These are phyloP conservation scores for Anguilla obscura DNA, from an alignment of 2,797 vertebrate species.

Conservation along the genomic window DNA sequence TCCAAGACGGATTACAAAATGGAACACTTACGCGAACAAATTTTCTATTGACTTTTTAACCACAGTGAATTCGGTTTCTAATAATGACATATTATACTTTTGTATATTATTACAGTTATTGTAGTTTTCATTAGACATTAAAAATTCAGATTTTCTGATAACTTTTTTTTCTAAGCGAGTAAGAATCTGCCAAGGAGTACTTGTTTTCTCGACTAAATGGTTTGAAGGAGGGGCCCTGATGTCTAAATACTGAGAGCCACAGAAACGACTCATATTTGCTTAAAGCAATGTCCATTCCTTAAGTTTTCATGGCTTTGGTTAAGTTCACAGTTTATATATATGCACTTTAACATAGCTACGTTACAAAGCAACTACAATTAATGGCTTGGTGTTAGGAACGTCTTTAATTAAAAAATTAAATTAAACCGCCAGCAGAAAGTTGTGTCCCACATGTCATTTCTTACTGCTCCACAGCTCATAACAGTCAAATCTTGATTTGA, in stretches of 20 bases:
- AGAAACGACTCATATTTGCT: background rate
- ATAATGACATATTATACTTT: too few species aligned
- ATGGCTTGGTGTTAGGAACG: conserved; percentile 52
- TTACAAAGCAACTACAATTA: conserved; percentile 59
- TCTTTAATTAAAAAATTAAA: conserved; percentile 60
- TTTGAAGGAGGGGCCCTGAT: background rate
- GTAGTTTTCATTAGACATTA: too few species aligned
- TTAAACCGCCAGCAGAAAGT: conserved; percentile 63
- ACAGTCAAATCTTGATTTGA: conserved; percentile 55
- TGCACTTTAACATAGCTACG: conserved; percentile 34
- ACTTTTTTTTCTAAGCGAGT: too few species aligned
- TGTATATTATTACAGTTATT: too few species aligned
- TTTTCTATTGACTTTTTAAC: too few species aligned
- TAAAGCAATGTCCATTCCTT: background rate
- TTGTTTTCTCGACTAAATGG: background rate
- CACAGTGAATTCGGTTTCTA: too few species aligned
- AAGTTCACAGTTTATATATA: background rate
- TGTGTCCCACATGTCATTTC: conserved; percentile 43
- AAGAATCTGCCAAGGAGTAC: too few species aligned
- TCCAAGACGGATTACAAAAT: too few species aligned
- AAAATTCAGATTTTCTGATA: too few species aligned
- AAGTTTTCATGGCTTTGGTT: background rate
- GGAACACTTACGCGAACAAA: too few species aligned
- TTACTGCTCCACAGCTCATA: conserved; percentile 47
- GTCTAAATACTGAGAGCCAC: too few species aligned